A percentile compares a stretch with the other conserved stretches of the same genome.
Conservation (phyloP, 2,888 invertebrate genomes). For the Hyalella azteca region DNA sequence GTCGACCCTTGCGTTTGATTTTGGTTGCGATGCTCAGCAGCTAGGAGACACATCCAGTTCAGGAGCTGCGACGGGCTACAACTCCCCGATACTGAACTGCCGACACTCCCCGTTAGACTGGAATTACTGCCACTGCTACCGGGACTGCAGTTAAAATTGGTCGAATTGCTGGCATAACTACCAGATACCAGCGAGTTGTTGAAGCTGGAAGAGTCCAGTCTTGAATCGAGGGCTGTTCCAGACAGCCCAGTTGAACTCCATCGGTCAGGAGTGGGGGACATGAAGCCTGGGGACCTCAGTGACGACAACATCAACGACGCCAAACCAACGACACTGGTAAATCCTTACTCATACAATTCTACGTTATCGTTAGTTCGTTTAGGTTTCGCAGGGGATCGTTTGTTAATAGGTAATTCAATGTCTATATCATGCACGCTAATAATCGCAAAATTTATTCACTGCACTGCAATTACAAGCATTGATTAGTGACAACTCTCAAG, state of each 20-base stretch:
- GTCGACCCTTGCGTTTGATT: no score
- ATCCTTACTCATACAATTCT: no score
- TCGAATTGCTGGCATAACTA: background rate
- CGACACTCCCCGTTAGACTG: background rate
- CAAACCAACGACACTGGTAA: no score
- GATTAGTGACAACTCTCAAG: no score
- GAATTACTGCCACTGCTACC: slow-evolving; percentile 8
- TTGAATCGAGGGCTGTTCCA: background rate
- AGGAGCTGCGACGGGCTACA: slow-evolving; percentile 6
- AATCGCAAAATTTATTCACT: no score
- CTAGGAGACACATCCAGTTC: slow-evolving; percentile 30
- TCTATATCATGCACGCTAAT: no score
- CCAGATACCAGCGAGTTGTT: background rate
- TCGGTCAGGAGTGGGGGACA: slow-evolving; percentile 27
- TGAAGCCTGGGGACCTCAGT: slow-evolving; percentile 3
- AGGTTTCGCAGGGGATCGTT: no score
- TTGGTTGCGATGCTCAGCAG: slow-evolving; percentile 10
- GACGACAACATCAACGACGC: slow-evolving; percentile 7
- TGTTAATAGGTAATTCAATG: no score
- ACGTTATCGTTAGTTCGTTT: no score
- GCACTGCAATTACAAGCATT: no score
- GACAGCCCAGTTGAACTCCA: slow-evolving; percentile 18
- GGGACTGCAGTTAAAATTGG: background rate
- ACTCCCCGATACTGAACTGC: background rate
- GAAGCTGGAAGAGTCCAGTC: background rate